Evolutionary conservation across 2,113 vertebrate genomes (phyloP), one percentile per base, ranked within the genome.

Genomic region (Clarias macrocephalus): DNA sequence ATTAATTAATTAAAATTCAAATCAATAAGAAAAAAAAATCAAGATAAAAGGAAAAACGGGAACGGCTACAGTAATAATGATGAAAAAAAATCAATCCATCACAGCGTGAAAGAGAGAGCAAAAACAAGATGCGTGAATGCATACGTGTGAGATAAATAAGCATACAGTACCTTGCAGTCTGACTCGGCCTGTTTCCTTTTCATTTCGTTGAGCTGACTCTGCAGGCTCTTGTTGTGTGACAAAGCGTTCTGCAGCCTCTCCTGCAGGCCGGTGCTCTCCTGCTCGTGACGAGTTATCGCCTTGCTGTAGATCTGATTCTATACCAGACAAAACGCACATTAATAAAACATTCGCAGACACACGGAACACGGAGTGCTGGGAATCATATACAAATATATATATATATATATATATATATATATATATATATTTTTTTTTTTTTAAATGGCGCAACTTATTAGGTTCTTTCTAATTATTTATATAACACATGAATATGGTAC

Each of bases 261-360:
- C 92, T 97, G 96, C 90, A 97, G 92, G 56, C 95, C 93, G 0
- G 94, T 94, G 80, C 96, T 95, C 87, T 97, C 97, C 82, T 96
- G 96, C 88, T 97, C 97, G 23, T 96, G 92, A 5, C 97, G 96
- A 37, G 93, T 95, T 37, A 97, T 95, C 82, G 95, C 94, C 88
- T 96, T 97, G 88, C 95, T 93, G 88, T 97, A 95, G 89, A 98
- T 96, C 93, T 97, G 95, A 91, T 96, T 97, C 97, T 98, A 57
- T 3, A 73, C 16, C 63, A 57, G 16, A 59, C 10, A 37, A 56
- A 59, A 70, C 42, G 56, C 28, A 56, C 33, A 52, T 18, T 37
- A 62, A 62, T 59, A 28, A 33, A 18, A 28, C 12, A 30, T 59
- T 80, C 15, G 21, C 54, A 19, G 56, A 28, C 52, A 79, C 13